Base-by-base conservation (phyloP, 2,888 invertebrate genomes). In the Drosophila lacicola region DNA sequence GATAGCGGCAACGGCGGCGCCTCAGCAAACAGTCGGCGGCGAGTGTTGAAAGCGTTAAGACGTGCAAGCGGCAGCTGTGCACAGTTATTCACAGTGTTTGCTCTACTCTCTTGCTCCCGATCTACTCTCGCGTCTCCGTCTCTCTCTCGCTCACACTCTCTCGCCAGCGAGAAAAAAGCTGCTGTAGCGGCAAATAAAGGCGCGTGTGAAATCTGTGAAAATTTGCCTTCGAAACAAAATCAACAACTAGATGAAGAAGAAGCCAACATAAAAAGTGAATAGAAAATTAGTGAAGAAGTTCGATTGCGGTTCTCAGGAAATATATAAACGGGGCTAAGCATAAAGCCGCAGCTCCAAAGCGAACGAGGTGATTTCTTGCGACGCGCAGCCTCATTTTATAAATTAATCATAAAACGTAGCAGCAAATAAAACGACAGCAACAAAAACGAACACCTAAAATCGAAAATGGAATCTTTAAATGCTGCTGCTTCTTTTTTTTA, bases 41-140 rank as follows among this genome's bases (percentile, higher is more conserved):
- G 89, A 89, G 90, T 89, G 82, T 89, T 91, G 82, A 89, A 71
- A 83, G 85, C 78, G 89, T 80, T 80, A 80, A 74, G 90, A 90
- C 91, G 88, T 85, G 66, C 67, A 57, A 77, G 71, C 71, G 61
- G 70, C 69, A 64, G 44, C 42, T 53, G 29, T 34, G 55, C 34
- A 47, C 50, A 56, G 19, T 41, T 41, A 53, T 41, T 44, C 1
- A 41, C 13, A 41, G 17, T 33, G 41, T 69, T 36, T 72, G 68
- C 68, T 69, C 69, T 64, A 58, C 69, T 73, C 74, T 77, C 51
- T 53, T 41, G 25, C 29, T 33, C 34, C 29, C 49, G 46, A 44
- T 53, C 54, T 39, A 42, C 37, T 34, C 34, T 39, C 53, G 11
- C 36, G 8, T 8, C 8, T 29, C 8, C 36, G 8, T 8, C 8